Base-by-base conservation (phyloP, 1,140 invertebrate genomes). In the Achroia grisella region DNA sequence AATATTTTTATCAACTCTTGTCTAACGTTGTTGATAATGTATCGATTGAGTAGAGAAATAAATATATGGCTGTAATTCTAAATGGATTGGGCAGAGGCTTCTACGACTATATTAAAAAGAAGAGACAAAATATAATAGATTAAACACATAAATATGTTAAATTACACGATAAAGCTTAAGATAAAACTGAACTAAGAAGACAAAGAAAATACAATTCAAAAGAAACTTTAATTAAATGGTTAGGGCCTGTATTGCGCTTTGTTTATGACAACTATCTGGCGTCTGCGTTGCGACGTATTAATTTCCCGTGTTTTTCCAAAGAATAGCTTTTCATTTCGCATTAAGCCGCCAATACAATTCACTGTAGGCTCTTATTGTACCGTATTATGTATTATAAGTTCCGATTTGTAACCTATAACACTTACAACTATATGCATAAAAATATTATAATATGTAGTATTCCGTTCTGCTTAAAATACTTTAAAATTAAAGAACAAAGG, bases 161-260 rank as follows among this genome's bases (percentile, higher is more conserved):
- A 34, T 48, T 56, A 68, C 28, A 34, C 33, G 52, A 54, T 42
- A 56, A 71, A 62, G 71, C 77, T 71, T 62, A 44, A 67, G 56
- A 70, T 70, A 71, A 64, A 60, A 63, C 56, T 62, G 58, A 56
- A 39, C 44, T 52, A 49, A 39, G 53, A 56, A 41, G 17, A 60
- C 42, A 63, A 69, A 64, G 56, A 60, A 57, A 60, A 57, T 49
- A 54, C 45, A 57, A 60, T 71, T 66, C 61, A 66, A 71, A 71
- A 74, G 66, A 75, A 77, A 81, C 62, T 81, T 81, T 78, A 81
- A 81, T 78, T 73, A 81, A 81, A 70, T 64, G 54, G 44, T 67
- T 58, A 52, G 62, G 41, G 59, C 48, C 35, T 28, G 15, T 39
- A 15, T 12, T 31, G 39, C 33, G 40, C 36, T 49, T 56, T 58